A percentile compares a stretch with the other conserved stretches of the same genome.
Evolutionary conservation across 2,113 vertebrate species (phyloP).

Genomic region (Guaruba guarouba): DNA sequence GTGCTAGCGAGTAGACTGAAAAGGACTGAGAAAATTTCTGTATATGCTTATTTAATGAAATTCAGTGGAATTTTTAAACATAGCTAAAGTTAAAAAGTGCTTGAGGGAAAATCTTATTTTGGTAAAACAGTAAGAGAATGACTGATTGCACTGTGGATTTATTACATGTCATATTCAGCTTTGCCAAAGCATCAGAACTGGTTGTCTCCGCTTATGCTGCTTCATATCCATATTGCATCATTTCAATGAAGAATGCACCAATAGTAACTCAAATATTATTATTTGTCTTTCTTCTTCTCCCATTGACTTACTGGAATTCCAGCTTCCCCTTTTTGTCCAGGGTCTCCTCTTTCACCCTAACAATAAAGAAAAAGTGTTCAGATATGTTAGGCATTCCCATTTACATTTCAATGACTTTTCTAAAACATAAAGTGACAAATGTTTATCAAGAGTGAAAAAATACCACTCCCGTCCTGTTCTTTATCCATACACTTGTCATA

Average conservation of each 20-base stretch:
- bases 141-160: background rate
- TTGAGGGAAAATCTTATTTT: background rate
- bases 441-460: background rate
- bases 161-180: background rate
- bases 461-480: background rate
- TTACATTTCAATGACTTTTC: background rate
- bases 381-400: background rate
- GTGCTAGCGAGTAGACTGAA: background rate
- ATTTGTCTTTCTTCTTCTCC: background rate
- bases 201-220: background rate
- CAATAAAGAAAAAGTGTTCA: background rate
- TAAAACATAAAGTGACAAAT: background rate
- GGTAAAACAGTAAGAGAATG: background rate
- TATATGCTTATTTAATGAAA: background rate
- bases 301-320: conserved; percentile 74
- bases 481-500: background rate
- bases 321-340: conserved; percentile 79
- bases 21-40: background rate
- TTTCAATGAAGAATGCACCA: background rate
- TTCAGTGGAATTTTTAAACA: background rate
- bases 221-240: background rate
- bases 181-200: background rate
- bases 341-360: conserved; percentile 73
- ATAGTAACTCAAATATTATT: background rate
- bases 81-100: background rate